Conservation (phyloP, 2,888 invertebrate species). For the Calliscelio sp. region DNA sequence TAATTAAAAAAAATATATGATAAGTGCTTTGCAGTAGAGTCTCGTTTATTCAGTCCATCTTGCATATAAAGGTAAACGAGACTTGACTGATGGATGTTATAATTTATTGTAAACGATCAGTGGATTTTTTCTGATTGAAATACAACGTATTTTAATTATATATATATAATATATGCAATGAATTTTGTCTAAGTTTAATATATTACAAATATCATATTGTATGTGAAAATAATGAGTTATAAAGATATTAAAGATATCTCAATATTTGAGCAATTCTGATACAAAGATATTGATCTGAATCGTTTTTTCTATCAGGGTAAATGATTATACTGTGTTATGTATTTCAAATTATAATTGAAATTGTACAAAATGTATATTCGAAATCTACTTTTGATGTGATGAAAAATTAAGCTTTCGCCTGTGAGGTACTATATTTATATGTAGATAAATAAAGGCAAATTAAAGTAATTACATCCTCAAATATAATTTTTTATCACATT, state of each 20-base stretch:
- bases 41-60: background rate
- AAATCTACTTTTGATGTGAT: conserved; percentile 7
- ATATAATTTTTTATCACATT: conserved; percentile 20
- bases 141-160: background rate
- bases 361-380: conserved; percentile 47
- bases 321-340: no score
- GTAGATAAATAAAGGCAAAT: conserved; percentile 13
- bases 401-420: background rate
- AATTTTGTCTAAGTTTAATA: background rate
- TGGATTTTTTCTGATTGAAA: background rate
- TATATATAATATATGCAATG: background rate
- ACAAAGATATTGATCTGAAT: no score
- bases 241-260: no score
- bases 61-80: background rate
- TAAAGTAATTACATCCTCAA: background rate
- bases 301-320: no score
- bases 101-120: background rate
- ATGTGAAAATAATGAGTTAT: no score
- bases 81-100: conserved; percentile 1
- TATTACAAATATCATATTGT: no score
- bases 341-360: no score
- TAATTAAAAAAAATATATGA: no score
- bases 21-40: background rate
- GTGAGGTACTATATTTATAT: conserved; percentile 14
- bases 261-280: no score